Evolutionary conservation across 1,140 invertebrate species (phyloP).

Genomic region (Phymorhynchus buccinoides): DNA sequence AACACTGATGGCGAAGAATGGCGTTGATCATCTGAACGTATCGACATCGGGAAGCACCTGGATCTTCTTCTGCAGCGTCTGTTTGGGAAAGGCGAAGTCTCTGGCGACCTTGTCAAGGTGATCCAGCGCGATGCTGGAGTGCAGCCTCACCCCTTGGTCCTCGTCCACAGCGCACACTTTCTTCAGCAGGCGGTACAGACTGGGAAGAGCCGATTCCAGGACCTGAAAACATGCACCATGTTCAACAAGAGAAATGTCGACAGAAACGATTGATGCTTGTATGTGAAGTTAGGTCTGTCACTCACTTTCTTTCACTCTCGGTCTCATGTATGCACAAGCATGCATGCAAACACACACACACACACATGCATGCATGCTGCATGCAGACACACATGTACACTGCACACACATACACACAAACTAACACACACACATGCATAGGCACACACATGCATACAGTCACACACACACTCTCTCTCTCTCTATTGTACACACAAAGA

Average conservation of each 20-base stretch:
- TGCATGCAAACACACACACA: too few species aligned
- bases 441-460: too few species aligned
- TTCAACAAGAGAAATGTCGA: not conserved
- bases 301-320: too few species aligned
- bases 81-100: constrained; percentile 77
- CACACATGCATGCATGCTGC: too few species aligned
- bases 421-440: too few species aligned
- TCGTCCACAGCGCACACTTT: constrained; percentile 78
- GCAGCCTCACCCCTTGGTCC: constrained; percentile 81
- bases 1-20: not conserved
- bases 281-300: too few species aligned
- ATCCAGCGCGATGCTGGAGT: constrained; percentile 83
- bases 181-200: constrained; percentile 83
- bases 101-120: constrained; percentile 83
- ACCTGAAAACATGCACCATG: constrained; percentile 66
- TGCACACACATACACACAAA: too few species aligned
- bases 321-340: too few species aligned
- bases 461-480: too few species aligned
- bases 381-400: too few species aligned
- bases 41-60: constrained; percentile 67
- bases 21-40: constrained; percentile 10
- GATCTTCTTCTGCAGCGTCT: constrained; percentile 79
- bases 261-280: too few species aligned
- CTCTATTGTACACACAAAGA: too few species aligned
- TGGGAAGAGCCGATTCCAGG: constrained; percentile 80